Base-by-base conservation (phyloP, 2,797 vertebrate genomes). In the Characodon lateralis region DNA sequence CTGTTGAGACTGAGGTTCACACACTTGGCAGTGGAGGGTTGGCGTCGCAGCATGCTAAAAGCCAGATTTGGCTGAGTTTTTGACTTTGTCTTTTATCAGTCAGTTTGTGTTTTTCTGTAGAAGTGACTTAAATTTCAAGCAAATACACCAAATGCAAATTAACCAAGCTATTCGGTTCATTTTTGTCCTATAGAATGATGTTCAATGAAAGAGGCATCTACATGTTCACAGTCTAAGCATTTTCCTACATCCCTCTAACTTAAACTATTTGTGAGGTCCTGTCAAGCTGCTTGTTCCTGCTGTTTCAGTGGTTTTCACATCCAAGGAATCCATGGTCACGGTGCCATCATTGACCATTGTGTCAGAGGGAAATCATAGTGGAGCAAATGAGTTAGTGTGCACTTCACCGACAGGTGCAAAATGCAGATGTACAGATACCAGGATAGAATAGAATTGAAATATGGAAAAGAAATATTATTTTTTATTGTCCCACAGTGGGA, bases 1-100 rank as follows among this genome's bases (percentile, higher is more conserved):
- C 79, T 35, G 81, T 85, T 90, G 79, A 89, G 71, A 31, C 66
- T 50, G 63, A 76, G 78, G 87, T 81, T 88, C 86, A 82, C 85
- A 55, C 84, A 91, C 86, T 85, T 81, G 78, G 78, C 72, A 20
- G 79, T 71, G 18, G 41, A 76, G 46, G 24, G n/a, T 71, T 76
- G 61, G 71, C 63, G 70, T 73, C 39, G 7, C 71, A 35, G 61
- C 66, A 41, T 74, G 65, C 8, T 78, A 77, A 88, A 77, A 51
- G 28, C 53, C 77, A 69, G 81, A 63, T 82, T 77, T 84, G 82
- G 78, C 81, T 12, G 16, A 80, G 77, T 81, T 88, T 88, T 79
- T 86, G 83, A 87, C 85, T 85, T 84, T 72, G 63, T 84, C 79
- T 82, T 82, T 88, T 69, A 68, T 78, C 53, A 13, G 12, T 80